Percentiles rank a stretch among this genome's conserved stretches.
These are phyloP conservation scores for Cavia aperea DNA, from an alignment of 2,113 vertebrate species.

Conservation along the genomic window DNA sequence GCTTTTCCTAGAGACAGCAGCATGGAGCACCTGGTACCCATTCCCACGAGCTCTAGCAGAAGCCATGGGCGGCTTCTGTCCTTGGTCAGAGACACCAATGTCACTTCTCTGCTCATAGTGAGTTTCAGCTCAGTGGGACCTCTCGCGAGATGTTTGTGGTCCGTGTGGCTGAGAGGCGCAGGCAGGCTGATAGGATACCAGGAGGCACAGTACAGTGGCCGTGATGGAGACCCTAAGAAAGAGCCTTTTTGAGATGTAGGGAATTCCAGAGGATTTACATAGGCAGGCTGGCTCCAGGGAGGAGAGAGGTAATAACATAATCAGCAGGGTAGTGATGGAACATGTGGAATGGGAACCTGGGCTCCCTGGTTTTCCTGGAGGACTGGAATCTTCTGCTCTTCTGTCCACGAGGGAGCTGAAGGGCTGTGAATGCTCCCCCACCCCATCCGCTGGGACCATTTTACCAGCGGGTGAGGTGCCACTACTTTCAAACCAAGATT, in stretches of 20 bases:
- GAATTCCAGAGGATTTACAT: not conserved
- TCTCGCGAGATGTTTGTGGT: not conserved
- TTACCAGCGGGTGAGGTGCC: not conserved
- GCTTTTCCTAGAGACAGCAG: not conserved
- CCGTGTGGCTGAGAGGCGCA: not conserved
- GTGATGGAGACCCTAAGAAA: not conserved
- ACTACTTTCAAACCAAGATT: constrained; percentile 19
- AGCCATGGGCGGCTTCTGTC: not conserved
- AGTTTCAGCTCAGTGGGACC: not conserved
- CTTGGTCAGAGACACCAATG: not conserved
- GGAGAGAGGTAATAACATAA: not conserved
- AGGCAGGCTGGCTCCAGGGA: not conserved
- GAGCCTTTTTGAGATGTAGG: not conserved
- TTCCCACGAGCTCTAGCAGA: not conserved
- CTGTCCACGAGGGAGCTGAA: not conserved
- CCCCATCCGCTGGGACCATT: not conserved
- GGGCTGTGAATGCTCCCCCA: not conserved
- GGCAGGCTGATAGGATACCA: not conserved
- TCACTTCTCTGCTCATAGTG: not conserved
- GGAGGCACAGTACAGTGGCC: not conserved
- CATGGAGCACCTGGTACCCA: not conserved
- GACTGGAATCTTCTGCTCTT: not conserved
- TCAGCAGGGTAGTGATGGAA: not conserved
- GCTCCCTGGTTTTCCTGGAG: not conserved
- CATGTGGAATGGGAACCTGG: not conserved